Conservation (phyloP, 2,888 invertebrate species). For the Balanococcus diminutus region DNA sequence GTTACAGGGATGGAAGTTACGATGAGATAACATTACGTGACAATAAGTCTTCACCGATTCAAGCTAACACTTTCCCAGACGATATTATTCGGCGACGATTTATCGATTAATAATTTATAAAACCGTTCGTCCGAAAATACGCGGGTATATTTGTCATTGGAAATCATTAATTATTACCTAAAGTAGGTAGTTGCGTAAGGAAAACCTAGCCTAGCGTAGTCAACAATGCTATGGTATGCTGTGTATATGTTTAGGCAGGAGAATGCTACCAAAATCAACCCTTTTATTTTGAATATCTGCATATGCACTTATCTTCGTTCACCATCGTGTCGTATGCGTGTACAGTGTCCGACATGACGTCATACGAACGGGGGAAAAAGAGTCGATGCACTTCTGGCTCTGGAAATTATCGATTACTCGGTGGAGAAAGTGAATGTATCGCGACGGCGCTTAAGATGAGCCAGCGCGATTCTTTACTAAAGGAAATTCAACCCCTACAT, state of each 20-base stretch:
- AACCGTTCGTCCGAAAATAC: conserved; percentile 38
- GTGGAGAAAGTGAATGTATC: conserved; percentile 31
- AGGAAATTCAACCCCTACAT: conserved; percentile 46
- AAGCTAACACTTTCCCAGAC: conserved; percentile 24
- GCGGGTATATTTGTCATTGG: background rate
- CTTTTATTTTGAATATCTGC: background rate
- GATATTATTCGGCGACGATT: conserved; percentile 11
- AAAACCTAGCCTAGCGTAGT: background rate
- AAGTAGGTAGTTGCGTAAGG: background rate
- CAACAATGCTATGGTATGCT: background rate
- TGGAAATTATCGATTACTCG: conserved; percentile 42
- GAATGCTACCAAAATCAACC: background rate
- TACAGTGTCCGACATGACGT: conserved; percentile 44
- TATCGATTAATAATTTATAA: conserved; percentile 43
- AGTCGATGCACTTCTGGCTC: conserved; percentile 45
- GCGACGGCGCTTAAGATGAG: conserved; percentile 46
- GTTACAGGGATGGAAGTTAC: conserved; percentile 34
- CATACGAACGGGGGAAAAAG: conserved; percentile 11
- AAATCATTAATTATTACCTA: background rate
- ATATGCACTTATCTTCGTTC: background rate
- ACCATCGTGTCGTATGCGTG: background rate
- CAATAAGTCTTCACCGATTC: conserved; percentile 22
- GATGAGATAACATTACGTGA: conserved; percentile 36
- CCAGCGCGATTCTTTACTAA: conserved; percentile 38
- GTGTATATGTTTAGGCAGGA: background rate